Evolutionary conservation across 2,797 vertebrate genomes (phyloP).

Genomic region (Myiotriccus ornatus): DNA sequence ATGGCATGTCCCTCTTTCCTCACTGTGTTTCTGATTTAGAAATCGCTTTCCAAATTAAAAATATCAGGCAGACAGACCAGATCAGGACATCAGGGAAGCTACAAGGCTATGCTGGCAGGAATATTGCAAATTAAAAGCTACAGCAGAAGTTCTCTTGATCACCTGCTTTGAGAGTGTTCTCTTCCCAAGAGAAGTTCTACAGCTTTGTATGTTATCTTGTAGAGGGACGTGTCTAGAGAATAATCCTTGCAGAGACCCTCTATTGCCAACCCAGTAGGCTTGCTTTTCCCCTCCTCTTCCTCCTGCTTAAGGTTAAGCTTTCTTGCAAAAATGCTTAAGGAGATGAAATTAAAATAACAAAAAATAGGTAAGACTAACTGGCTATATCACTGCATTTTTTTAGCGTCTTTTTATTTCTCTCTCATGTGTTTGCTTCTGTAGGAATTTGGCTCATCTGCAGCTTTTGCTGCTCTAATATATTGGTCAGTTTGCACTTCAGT

Average conservation of each 20-base stretch:
- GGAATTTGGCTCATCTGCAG: neutral
- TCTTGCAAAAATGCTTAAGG: neutral
- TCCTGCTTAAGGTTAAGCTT: neutral
- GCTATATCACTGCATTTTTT: neutral
- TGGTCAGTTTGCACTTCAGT: conserved; percentile 5
- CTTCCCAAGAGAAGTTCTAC: neutral
- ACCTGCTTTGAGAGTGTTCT: neutral
- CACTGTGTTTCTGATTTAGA: neutral
- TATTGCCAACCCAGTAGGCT: neutral
- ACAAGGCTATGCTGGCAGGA: neutral
- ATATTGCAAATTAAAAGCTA: neutral
- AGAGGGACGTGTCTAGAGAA: neutral
- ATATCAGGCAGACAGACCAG: neutral
- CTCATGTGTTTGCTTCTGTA: neutral
- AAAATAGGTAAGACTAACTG: neutral
- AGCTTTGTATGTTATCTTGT: neutral
- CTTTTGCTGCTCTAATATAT: neutral
- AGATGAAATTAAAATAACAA: neutral
- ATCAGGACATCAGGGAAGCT: neutral
- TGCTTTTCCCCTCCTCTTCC: neutral
- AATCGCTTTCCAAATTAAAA: conserved; percentile 8
- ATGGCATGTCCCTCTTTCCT: conserved; percentile 16
- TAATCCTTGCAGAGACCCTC: neutral
- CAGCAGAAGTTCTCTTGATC: neutral
- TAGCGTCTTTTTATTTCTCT: neutral